These are phyloP conservation scores for Panurus biarmicus DNA, from an alignment of 2,113 vertebrate species.

Conservation along the genomic window DNA sequence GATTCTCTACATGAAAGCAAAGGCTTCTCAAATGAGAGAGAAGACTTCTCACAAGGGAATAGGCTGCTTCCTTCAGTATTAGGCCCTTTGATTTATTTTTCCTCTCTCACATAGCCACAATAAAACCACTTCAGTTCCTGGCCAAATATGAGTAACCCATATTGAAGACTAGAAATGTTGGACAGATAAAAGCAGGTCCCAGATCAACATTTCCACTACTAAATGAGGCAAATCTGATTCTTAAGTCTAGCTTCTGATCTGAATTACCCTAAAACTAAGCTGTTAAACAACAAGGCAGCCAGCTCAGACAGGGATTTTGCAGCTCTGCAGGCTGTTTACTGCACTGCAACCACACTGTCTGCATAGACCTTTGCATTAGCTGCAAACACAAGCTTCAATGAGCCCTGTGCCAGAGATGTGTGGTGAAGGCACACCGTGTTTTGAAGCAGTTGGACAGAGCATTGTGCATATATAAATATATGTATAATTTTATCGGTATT, in stretches of 20 bases:
- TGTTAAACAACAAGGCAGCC: not conserved
- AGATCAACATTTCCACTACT: not conserved
- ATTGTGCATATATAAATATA: not conserved
- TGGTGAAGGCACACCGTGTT: not conserved
- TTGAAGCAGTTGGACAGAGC: not conserved
- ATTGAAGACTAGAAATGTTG: not conserved
- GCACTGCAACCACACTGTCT: not conserved
- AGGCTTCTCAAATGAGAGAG: not conserved
- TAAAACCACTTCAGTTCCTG: not conserved
- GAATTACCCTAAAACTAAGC: not conserved
- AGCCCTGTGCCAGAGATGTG: not conserved
- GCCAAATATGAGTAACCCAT: not conserved
- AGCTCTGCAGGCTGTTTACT: not conserved
- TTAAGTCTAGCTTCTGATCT: not conserved
- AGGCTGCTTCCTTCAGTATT: not conserved
- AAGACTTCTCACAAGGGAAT: not conserved
- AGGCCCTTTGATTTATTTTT: slow-evolving; percentile 6
- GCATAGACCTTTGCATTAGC: not conserved
- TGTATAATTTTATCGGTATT: not conserved
- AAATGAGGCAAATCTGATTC: not conserved
- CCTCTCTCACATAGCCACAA: not conserved
- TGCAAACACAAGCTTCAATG: not conserved
- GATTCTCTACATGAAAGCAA: slow-evolving; percentile 2
- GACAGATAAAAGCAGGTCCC: not conserved
- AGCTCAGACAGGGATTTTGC: not conserved